Conservation (phyloP, 1,140 invertebrate species). For the Globodera rostochiensis region DNA sequence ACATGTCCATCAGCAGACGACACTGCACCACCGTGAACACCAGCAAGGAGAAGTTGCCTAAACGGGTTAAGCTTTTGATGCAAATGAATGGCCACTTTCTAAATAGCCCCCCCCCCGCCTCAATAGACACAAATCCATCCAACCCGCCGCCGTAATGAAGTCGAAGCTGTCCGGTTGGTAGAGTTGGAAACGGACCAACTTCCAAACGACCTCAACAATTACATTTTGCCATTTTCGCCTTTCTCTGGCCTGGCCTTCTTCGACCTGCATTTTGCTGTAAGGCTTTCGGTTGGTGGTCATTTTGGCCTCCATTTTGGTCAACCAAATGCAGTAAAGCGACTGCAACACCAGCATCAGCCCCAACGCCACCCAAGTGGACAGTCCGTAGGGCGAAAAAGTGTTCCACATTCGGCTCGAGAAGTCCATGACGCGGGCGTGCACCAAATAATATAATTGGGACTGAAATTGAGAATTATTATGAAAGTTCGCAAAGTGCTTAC, state of each 20-base stretch:
- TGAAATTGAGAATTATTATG: neutral
- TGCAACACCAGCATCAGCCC: constrained; percentile 41
- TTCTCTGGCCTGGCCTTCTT: neutral
- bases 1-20: constrained; percentile 45
- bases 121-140: neutral
- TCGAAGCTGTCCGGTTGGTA: constrained; percentile 49
- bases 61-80: constrained; percentile 6
- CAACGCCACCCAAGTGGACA: constrained; percentile 38
- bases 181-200: constrained; percentile 43
- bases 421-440: constrained; percentile 6
- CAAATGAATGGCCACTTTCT: neutral
- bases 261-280: constrained; percentile 28
- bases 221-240: neutral
- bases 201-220: constrained; percentile 46
- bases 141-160: constrained; percentile 39
- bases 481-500: constrained; percentile 1
- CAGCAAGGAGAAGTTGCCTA: constrained; percentile 44
- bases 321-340: constrained; percentile 38
- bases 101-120: constrained; percentile 3
- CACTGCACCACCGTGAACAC: constrained; percentile 48
- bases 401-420: constrained; percentile 43
- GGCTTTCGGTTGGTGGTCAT: constrained; percentile 26
- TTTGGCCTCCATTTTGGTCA: constrained; percentile 35
- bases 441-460: constrained; percentile 19
- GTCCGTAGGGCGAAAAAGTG: constrained; percentile 48